These are phyloP conservation scores for Hydrotaea cyrtoneurina DNA, from an alignment of 2,888 invertebrate species.

Conservation along the genomic window DNA sequence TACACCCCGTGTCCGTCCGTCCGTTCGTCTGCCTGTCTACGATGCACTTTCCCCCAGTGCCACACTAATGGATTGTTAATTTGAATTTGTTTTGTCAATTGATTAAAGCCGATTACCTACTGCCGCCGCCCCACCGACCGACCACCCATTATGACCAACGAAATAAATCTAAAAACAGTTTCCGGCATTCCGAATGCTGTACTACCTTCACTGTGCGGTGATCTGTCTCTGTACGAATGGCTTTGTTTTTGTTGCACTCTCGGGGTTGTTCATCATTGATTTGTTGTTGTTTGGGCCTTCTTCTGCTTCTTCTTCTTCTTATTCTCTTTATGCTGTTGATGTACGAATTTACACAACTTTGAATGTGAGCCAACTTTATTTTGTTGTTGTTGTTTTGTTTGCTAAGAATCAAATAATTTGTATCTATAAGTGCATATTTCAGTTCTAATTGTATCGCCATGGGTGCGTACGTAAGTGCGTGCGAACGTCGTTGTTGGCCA, in stretches of 20 bases:
- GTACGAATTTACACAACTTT: constrained; percentile 45
- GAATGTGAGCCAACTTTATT: constrained; percentile 60
- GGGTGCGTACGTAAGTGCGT: constrained; percentile 41
- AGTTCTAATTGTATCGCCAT: constrained; percentile 50
- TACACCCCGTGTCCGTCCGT: background rate
- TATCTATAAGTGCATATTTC: constrained; percentile 45
- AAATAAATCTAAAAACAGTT: constrained; percentile 12
- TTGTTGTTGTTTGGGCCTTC: background rate
- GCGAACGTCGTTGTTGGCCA: background rate
- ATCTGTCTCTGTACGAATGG: background rate
- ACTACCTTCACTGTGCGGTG: constrained; percentile 2
- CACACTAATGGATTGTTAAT: constrained; percentile 18
- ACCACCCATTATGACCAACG: constrained; percentile 6
- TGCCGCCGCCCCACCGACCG: background rate
- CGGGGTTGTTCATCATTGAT: too few species aligned
- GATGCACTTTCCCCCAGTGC: background rate
- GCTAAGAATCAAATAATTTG: constrained; percentile 46
- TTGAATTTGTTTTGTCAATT: constrained; percentile 47
- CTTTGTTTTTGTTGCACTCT: background rate
- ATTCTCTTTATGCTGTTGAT: background rate
- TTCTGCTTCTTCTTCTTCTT: background rate
- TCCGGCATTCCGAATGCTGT: constrained; percentile 20
- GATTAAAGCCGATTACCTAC: constrained; percentile 53
- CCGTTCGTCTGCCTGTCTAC: background rate
- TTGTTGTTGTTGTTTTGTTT: background rate